Evolutionary conservation across 2,113 vertebrate genomes (phyloP).

Genomic region (Microcebus lehilahytsara): DNA sequence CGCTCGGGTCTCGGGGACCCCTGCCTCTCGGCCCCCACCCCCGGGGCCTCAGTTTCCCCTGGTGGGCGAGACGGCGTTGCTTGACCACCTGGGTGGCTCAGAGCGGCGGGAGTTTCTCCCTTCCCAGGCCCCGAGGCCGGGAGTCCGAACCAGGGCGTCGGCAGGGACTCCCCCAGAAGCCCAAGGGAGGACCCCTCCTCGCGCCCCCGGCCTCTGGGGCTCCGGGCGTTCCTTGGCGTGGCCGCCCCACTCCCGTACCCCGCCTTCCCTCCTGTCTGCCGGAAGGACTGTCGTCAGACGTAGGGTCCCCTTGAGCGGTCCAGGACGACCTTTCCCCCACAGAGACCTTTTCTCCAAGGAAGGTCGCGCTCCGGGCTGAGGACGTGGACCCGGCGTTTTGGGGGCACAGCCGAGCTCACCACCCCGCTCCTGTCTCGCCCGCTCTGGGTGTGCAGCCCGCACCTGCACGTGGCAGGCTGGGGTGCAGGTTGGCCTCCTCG

Average conservation of each 20-base stretch:
- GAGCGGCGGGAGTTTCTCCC: background rate
- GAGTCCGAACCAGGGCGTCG: background rate
- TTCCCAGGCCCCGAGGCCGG: background rate
- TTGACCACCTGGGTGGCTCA: background rate
- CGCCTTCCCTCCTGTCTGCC: background rate
- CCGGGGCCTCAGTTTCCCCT: background rate
- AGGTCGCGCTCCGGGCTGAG: background rate
- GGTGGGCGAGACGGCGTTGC: background rate
- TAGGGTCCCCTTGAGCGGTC: background rate
- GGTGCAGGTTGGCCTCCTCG: too few relatives aligned
- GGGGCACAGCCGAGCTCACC: background rate
- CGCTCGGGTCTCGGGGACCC: background rate
- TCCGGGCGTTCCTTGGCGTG: rapidly evolving
- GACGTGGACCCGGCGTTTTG: too few relatives aligned
- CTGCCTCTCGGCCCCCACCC: too few relatives aligned
- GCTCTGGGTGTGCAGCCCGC: too few relatives aligned
- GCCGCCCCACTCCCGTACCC: rapidly evolving
- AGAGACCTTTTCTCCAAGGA: background rate
- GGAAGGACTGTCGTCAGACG: background rate
- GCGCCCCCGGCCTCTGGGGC: background rate
- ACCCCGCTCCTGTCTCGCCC: background rate
- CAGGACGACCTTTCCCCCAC: background rate
- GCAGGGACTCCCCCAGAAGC: background rate
- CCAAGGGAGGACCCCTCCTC: background rate
- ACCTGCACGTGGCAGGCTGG: too few relatives aligned